Evolutionary conservation across 2,113 vertebrate genomes (phyloP), one percentile per base, ranked within the genome.

Genomic region (Hypocryptadius cinnamomeus): DNA sequence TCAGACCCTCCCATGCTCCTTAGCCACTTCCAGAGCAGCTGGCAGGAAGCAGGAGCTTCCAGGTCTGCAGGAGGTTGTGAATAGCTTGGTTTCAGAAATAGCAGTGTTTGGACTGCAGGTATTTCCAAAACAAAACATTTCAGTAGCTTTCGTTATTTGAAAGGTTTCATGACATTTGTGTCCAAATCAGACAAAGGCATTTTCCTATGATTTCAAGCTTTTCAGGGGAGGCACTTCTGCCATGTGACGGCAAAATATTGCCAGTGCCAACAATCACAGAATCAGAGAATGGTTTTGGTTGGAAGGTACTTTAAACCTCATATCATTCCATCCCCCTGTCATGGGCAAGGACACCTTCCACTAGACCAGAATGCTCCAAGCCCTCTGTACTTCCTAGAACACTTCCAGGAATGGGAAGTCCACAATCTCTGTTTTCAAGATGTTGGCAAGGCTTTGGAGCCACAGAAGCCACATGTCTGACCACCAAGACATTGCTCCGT

Each of bases 11-110:
- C 53, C 4, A 1, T 40, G 57, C 45, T 95, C 65, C 89, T 68
- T 78, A 72, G 66, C n/a, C 66, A 7, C 12, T 2, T 63, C 35
- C 85, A 94, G 81, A 91, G 81, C 87, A 95, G 85, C 85, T 95
- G 95, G 61, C 85, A 91, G 71, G 89, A 92, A 91, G 82, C 53
- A 37, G 66, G 6, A 35, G 65, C 85, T 95, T 95, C 87, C 94
- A 94, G 89, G 74, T 91, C 50, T 92, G 81, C 66, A 76, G 87
- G 74, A 85, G 89, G 81, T 69, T 76, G 66, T 51, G 74, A 87
- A 85, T 30, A 79, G 59, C 78, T 93, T 94, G n/a, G 44, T 74
- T 89, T 84, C 73, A 82, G 89, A 87, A 91, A 85, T 10, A 91
- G 53, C 53, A 72, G 44, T 89, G 44, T 86, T 91, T 87, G 57